These are phyloP conservation scores for Lasiurus cinereus DNA, from an alignment of 2,113 vertebrate species.

Conservation along the genomic window DNA sequence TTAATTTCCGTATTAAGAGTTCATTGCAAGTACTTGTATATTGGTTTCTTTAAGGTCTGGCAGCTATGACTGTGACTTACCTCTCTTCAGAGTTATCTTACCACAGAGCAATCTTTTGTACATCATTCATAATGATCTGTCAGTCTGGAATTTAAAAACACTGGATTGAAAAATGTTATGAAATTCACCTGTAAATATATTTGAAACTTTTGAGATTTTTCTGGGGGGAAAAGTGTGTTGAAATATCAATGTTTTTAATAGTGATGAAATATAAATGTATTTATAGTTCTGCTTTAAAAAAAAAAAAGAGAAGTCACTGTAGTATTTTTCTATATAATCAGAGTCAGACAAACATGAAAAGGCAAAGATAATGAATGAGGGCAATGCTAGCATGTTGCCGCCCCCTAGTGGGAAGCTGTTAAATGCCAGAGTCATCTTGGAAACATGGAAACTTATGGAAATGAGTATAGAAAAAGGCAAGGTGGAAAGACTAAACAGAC, in stretches of 20 bases:
- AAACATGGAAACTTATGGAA: not conserved
- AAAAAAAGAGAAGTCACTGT: not conserved
- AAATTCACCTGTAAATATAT: not conserved
- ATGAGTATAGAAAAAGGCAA: not conserved
- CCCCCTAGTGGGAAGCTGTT: not conserved
- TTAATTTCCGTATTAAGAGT: slow-evolving; percentile 27
- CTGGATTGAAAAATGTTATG: not conserved
- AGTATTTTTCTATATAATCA: not conserved
- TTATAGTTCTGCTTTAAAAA: too few species aligned
- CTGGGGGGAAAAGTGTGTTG: not conserved
- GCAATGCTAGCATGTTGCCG: not conserved
- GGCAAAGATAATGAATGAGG: not conserved
- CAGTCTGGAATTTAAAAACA: not conserved
- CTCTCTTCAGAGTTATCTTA: slow-evolving; percentile 13
- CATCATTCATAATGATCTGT: not conserved
- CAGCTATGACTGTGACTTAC: not conserved
- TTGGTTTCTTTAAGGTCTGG: slow-evolving; percentile 40
- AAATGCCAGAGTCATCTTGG: not conserved
- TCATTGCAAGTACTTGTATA: slow-evolving; percentile 32
- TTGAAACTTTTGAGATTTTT: not conserved
- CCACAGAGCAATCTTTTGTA: not conserved
- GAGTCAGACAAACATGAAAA: not conserved
- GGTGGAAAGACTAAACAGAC: not conserved
- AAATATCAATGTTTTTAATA: not conserved
- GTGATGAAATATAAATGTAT: not conserved